Evolutionary conservation across 2,888 invertebrate species (phyloP), one percentile per base, ranked within the genome.

Genomic region (Mactromeris polynyma): DNA sequence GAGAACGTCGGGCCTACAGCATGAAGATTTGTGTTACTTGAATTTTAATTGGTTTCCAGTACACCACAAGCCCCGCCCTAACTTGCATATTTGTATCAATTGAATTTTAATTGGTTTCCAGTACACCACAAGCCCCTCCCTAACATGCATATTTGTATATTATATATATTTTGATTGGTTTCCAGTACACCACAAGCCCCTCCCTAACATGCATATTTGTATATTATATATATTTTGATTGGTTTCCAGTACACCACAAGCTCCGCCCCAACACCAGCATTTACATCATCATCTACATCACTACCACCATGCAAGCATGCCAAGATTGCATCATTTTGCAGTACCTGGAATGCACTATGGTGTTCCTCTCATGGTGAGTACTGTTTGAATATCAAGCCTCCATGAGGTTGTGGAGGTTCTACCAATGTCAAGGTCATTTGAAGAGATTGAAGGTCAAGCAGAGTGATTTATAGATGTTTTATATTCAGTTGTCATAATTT

Each of bases 261-360:
- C 90, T 69, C 92, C 88, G 14, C 92, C 93, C 77, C 95, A 96
- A 64, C 97, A 97, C 17, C 98, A 98, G 89, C 98, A 98, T 94
- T 97, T 98, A 1, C 98, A 98, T 96, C 98, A 98, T 96, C 98
- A 98, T 95, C 98, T 98, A 97, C 98, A 98, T 95, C 98, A 98
- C 96, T 98, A 98, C 96, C 97, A 97, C 96, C 95, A 95, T 84
- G 96, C 96, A 73, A 95, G 95, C 81, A 96, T 96, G 51, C 97
- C 97, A 40, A 85, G 94, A 64, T 89, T 93, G 58, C 94, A 94
- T 86, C 94, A 91, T 54, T 93, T 93, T 86, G 88, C 92, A n/a
- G 86, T 81, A 19, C 93, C 91, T 17, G 92, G 92, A 17, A 90
- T 92, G 92, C 92, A 92, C 58, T 92, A 92, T 69, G 92, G 92